Evolutionary conservation across 2,888 invertebrate species (phyloP).

Genomic region (Coelinius sp.): DNA sequence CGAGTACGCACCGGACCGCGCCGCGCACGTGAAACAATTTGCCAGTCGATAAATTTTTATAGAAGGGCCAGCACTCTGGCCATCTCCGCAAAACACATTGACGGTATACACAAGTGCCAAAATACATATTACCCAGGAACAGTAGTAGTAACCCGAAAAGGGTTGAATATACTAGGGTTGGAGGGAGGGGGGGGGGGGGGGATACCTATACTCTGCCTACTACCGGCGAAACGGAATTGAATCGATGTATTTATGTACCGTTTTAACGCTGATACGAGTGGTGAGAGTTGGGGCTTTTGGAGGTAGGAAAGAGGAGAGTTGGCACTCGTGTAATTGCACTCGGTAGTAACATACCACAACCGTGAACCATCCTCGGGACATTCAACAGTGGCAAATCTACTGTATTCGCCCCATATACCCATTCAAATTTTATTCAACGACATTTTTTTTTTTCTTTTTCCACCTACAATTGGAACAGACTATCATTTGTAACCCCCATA

Average conservation of each 20-base stretch:
- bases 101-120: not conserved
- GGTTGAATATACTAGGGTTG: not conserved
- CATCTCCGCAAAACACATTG: not conserved
- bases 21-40: constrained; percentile 68
- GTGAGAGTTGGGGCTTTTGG: constrained; percentile 34
- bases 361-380: constrained; percentile 28
- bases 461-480: not conserved
- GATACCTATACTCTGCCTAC: constrained; percentile 32
- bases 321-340: constrained; percentile 67
- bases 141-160: constrained; percentile 22
- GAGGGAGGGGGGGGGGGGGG: not conserved
- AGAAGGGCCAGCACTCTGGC: constrained; percentile 52
- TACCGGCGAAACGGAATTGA: constrained; percentile 69
- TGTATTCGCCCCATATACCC: not conserved
- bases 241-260: constrained; percentile 71
- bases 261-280: constrained; percentile 55
- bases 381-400: constrained; percentile 8
- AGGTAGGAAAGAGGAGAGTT: constrained; percentile 62
- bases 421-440: constrained; percentile 9
- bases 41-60: constrained; percentile 71
- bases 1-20: constrained; percentile 59
- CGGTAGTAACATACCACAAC: constrained; percentile 29
- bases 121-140: constrained; percentile 33
- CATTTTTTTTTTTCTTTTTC: not conserved
- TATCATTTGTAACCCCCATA: not conserved